Percentiles rank a stretch among this genome's conserved stretches.
These are phyloP conservation scores for Buteo buteo DNA, from an alignment of 2,113 vertebrate genomes.

Conservation along the genomic window DNA sequence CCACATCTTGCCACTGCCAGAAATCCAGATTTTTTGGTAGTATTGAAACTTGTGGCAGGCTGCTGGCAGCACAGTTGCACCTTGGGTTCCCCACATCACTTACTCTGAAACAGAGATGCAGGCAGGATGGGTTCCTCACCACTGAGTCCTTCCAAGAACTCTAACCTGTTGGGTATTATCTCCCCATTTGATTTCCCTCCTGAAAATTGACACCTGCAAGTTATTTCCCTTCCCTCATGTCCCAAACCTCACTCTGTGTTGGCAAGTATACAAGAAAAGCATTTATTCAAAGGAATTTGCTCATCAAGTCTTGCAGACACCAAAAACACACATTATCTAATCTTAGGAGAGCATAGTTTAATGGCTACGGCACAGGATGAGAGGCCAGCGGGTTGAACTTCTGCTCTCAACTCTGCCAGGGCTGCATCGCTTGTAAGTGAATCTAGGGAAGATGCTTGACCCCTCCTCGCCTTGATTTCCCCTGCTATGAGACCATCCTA, in stretches of 20 bases:
- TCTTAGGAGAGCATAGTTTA: neutral
- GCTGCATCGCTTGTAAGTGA: neutral
- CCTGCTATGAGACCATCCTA: neutral
- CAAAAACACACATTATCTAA: constrained; percentile 17
- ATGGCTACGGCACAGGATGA: neutral
- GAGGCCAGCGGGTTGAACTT: constrained; percentile 7
- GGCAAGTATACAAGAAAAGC: constrained; percentile 19
- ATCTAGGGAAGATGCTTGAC: neutral
- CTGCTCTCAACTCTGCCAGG: neutral
- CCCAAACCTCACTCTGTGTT: neutral
- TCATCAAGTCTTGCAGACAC: neutral
- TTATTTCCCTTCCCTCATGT: neutral
- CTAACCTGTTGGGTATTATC: neutral
- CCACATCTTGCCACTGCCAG: rapidly evolving
- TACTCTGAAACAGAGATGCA: neutral
- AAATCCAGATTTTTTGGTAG: neutral
- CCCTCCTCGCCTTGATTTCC: neutral
- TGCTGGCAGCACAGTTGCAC: neutral
- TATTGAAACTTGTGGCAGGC: rapidly evolving
- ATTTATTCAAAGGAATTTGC: constrained; percentile 42
- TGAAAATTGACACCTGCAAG: neutral
- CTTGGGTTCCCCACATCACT: neutral
- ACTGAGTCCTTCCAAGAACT: neutral
- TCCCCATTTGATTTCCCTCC: neutral
- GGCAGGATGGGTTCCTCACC: neutral